Conservation (phyloP, 2,113 vertebrate species). For the Pseudolaguvia tuberculata region DNA sequence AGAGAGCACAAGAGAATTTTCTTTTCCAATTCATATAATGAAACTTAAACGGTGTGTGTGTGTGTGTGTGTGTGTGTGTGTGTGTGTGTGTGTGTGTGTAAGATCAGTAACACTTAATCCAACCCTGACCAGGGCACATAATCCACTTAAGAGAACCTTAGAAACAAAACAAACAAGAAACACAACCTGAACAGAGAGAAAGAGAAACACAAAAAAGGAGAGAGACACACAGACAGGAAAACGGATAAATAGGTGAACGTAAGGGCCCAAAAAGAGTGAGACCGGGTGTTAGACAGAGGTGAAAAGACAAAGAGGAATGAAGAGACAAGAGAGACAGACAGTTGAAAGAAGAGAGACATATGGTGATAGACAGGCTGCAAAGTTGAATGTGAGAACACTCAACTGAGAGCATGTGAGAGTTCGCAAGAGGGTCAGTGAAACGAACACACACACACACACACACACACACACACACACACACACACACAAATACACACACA, state of each 20-base stretch:
- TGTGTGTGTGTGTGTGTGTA: neutral
- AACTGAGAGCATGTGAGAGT: neutral
- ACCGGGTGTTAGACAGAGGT: too few species aligned
- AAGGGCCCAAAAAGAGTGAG: too few species aligned
- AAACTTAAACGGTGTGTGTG: neutral
- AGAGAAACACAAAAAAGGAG: neutral
- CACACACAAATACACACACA: too few species aligned
- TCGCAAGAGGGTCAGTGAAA: neutral
- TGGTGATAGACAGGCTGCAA: neutral
- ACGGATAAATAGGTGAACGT: neutral
- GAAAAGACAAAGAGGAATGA: neutral
- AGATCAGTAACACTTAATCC: constrained; percentile 39
- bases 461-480: too few species aligned
- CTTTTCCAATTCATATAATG: too few species aligned
- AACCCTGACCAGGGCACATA: constrained; percentile 19
- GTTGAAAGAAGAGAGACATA: neutral
- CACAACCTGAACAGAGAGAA: constrained; percentile 6
- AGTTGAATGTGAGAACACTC: neutral
- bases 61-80: neutral
- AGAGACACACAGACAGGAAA: neutral
- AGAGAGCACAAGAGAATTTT: too few species aligned
- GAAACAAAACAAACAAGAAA: constrained; percentile 36
- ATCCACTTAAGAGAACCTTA: constrained; percentile 25
- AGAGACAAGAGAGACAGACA: neutral
- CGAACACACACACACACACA: too few species aligned